Conservation (phyloP, 64 coral and sea anemone species). For the Montipora sp. region DNA sequence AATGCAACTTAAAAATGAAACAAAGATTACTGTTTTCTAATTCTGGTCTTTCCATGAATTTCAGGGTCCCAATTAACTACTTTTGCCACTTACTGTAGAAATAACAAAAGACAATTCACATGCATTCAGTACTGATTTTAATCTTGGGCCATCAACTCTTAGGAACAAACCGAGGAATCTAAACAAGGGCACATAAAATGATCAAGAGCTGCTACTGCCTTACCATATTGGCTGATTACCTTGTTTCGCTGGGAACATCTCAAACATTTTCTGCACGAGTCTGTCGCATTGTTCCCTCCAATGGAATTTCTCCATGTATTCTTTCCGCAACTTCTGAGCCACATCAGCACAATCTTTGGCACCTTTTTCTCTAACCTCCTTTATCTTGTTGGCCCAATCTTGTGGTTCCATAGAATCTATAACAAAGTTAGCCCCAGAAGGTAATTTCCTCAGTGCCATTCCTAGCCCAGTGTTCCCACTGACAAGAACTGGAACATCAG, state of each 20-base stretch:
- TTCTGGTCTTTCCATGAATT: too few species aligned
- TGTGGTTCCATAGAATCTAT: conserved; percentile 4
- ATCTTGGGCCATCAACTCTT: too few species aligned
- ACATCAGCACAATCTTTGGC: not conserved
- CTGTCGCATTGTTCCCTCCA: not conserved
- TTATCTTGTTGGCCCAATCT: conserved; percentile 18
- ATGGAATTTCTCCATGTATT: conserved; percentile 15
- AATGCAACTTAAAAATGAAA: too few species aligned
- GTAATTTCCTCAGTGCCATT: conserved; percentile 42
- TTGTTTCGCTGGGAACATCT: conserved; percentile 27
- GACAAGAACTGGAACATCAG: conserved; percentile 23
- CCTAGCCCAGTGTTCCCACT: conserved; percentile 37
- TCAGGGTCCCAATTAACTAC: too few species aligned
- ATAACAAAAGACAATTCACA: too few species aligned
- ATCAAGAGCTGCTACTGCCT: too few species aligned
- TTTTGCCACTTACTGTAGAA: too few species aligned
- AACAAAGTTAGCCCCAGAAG: not conserved
- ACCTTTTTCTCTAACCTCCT: not conserved
- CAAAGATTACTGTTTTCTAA: too few species aligned
- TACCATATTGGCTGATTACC: not conserved
- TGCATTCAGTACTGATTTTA: too few species aligned
- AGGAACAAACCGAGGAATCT: too few species aligned
- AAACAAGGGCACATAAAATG: too few species aligned
- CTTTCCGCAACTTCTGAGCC: conserved; percentile 6
- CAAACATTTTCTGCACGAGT: conserved; percentile 20